Conservation (phyloP, 2,888 invertebrate species). For the Stegana nigrithorax region DNA sequence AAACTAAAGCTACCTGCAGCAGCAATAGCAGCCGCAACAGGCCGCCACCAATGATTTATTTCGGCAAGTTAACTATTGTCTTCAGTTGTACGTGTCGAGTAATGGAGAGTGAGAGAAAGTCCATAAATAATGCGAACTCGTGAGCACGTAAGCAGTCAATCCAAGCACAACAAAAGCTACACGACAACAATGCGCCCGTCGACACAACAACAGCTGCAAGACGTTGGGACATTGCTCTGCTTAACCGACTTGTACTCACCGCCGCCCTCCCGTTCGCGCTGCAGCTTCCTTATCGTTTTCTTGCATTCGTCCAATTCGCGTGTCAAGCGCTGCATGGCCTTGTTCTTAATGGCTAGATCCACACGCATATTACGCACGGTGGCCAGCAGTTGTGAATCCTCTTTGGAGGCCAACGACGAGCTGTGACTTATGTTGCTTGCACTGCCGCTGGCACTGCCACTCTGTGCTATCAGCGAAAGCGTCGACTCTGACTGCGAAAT, state of each 20-base stretch:
- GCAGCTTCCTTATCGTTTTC: constrained; percentile 80
- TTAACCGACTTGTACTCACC: too few species aligned
- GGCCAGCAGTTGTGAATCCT: constrained; percentile 81
- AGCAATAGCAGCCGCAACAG: too few species aligned
- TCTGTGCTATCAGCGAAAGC: constrained; percentile 53
- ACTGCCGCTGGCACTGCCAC: too few species aligned
- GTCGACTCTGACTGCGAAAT: constrained; percentile 72
- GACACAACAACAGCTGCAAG: not conserved
- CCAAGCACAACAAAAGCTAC: too few species aligned
- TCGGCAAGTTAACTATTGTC: too few species aligned
- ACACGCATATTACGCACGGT: constrained; percentile 83
- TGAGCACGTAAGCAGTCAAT: too few species aligned
- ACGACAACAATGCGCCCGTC: too few species aligned
- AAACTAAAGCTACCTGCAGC: too few species aligned
- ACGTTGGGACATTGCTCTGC: too few species aligned
- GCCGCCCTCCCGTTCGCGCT: constrained; percentile 77
- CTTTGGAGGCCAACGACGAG: constrained; percentile 70
- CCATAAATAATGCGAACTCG: constrained; percentile 62
- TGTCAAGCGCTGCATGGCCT: constrained; percentile 77
- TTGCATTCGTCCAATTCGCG: constrained; percentile 81
- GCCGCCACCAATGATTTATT: constrained; percentile 61
- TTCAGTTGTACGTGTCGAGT: too few species aligned
- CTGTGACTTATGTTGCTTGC: too few species aligned
- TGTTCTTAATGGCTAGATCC: constrained; percentile 80
- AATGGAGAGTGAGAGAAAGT: constrained; percentile 59